Evolutionary conservation across 2,113 vertebrate genomes (phyloP).

Genomic region (Opisthocomus hoazin): DNA sequence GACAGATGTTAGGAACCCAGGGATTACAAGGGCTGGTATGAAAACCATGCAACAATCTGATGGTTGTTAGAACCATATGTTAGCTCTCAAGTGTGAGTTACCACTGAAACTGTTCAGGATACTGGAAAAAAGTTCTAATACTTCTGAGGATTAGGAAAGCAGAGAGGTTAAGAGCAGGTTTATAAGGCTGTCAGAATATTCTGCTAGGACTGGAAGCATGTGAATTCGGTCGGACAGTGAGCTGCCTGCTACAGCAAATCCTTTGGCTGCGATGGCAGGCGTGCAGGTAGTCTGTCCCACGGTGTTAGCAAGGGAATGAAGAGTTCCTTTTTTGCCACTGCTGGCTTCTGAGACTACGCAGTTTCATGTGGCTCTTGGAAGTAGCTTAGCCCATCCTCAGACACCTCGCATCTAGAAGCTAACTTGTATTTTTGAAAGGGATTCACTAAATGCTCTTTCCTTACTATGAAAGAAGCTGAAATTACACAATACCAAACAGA

Average conservation of each 20-base stretch:
- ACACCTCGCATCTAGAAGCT: neutral
- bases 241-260: neutral
- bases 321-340: neutral
- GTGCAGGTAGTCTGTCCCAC: neutral
- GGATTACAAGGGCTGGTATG: conserved; percentile 43
- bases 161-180: neutral
- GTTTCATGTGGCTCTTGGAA: neutral
- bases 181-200: neutral
- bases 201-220: neutral
- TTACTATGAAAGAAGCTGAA: neutral
- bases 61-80: conserved; percentile 46
- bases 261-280: neutral
- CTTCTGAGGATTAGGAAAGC: neutral
- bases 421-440: neutral
- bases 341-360: neutral
- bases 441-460: neutral
- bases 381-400: neutral
- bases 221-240: neutral
- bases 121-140: neutral
- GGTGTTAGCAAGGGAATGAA: neutral
- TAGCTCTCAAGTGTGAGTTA: conserved; percentile 11
- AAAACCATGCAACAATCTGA: conserved; percentile 42
- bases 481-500: neutral
- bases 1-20: conserved; percentile 62
- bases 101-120: neutral